Evolutionary conservation across 2,888 invertebrate species (phyloP), one percentile per base, ranked within the genome.

Genomic region (Eumacrocentrus americanus): DNA sequence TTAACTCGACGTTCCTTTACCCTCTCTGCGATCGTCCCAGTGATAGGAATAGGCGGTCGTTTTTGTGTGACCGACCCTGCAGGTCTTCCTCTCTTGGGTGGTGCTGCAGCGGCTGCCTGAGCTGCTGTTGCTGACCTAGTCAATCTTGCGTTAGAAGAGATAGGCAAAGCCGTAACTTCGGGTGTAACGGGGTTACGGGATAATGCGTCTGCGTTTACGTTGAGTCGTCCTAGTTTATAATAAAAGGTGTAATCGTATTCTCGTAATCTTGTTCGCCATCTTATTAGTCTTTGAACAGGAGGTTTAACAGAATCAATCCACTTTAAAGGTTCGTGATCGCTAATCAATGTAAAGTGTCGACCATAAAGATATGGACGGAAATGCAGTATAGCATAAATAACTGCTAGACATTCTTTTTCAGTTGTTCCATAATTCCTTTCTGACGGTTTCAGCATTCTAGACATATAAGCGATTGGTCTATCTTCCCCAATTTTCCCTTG

Each of bases 261-360:
- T 9, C 47, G 9, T 0, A 64, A 14, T 11, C 35, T 12, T n/a
- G 52, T 22, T 60, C 54, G 57, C 60, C 51, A 62, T 1, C 62
- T 40, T 23, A 46, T 51, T 1, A 58, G 20, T 5, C 58, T n/a
- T 18, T 40, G 35, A 0, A 44, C 46, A 3, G 62, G 62, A 2
- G 53, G 50, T 2, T 54, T 57, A 0, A 51, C 47, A 3, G 54
- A 55, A 6, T 55, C 44, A 9, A 65, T 38, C 54, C 58, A 62
- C 38, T 58, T 60, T 0, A 62, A 38, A 1, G 62, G 61, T 29
- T 60, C 58, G n/a, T 66, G 64, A 29, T 64, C 62, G 1, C 50
- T 55, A 1, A 62, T 38, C 4, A 63, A 35, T 0, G 35, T 60
- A 20, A 64, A 59, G 9, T 63, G 46, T 1, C 35, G 38, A 3